phyloP scores from a whole-genome alignment of 1,140 invertebrate genomes.

The Anoplophora glabripennis region DNA sequence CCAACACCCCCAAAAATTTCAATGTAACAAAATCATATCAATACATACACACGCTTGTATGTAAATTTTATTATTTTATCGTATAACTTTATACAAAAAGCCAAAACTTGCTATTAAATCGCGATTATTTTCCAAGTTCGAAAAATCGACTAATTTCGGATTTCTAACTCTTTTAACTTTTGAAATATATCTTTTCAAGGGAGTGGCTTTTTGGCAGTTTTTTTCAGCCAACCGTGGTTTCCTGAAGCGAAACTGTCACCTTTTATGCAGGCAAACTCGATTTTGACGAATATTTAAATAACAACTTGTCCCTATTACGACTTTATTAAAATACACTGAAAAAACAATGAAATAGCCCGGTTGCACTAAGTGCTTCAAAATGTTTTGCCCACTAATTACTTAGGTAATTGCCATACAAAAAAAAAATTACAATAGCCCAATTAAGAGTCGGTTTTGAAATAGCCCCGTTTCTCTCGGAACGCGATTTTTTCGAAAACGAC shows the following conservation, averaged over 20 bases:
- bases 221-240: constrained; percentile 12
- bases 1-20: constrained; percentile 13
- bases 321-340: constrained; percentile 32
- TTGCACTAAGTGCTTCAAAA: constrained; percentile 50
- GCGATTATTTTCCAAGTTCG: no score
- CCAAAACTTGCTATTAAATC: no score
- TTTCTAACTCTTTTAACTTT: no score
- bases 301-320: constrained; percentile 10
- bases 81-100: no score
- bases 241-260: constrained; percentile 29
- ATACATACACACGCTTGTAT: no score
- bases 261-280: constrained; percentile 30
- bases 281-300: constrained; percentile 13
- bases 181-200: not conserved
- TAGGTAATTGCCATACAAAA: constrained; percentile 33
- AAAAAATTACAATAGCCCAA: constrained; percentile 49
- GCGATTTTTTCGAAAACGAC: constrained; percentile 18
- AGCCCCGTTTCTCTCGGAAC: constrained; percentile 5
- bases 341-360: constrained; percentile 48
- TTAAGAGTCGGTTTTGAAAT: constrained; percentile 22
- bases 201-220: constrained; percentile 34
- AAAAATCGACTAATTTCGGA: no score
- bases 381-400: constrained; percentile 47
- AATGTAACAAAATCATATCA: not conserved
- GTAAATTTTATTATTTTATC: no score